phyloP scores from a whole-genome alignment of 2,797 vertebrate species.

The Danio tinwini region DNA sequence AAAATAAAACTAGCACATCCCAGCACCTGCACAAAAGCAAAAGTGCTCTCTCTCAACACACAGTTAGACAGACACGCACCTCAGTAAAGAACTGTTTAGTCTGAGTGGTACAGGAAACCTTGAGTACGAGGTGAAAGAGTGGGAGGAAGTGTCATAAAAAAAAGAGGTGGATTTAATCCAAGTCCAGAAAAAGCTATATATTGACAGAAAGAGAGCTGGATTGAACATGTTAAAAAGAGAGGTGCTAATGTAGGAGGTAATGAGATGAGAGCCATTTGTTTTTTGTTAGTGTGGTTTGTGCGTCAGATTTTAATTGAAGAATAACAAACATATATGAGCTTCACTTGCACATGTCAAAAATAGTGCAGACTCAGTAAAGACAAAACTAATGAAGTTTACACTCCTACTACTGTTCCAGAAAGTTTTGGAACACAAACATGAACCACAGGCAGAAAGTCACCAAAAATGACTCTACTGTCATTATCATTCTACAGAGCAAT shows the following conservation, averaged over 20 bases:
- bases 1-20: conserved; percentile 16
- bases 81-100: conserved; percentile 48
- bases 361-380: conserved; percentile 74
- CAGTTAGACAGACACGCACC: conserved; percentile 18
- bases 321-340: conserved; percentile 76
- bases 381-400: conserved; percentile 47
- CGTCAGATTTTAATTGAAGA: conserved; percentile 76
- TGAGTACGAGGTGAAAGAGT: conserved; percentile 44
- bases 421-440: conserved; percentile 35
- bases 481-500: neutral
- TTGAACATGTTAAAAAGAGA: conserved; percentile 40
- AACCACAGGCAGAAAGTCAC: neutral
- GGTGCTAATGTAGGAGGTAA: conserved; percentile 51
- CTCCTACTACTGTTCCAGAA: conserved; percentile 43
- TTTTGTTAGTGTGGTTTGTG: conserved; percentile 22
- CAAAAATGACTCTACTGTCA: neutral
- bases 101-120: conserved; percentile 51
- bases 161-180: conserved; percentile 1
- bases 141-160: conserved; percentile 24
- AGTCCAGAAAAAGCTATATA: conserved; percentile 37
- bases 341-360: conserved; percentile 61
- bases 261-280: conserved; percentile 65
- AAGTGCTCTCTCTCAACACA: neutral
- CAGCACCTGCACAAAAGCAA: neutral
- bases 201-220: conserved; percentile 40